A percentile compares a stretch with the other conserved stretches of the same genome.
These are phyloP conservation scores for Urocitellus parryii DNA, from an alignment of 2,113 vertebrate species.

Conservation along the genomic window DNA sequence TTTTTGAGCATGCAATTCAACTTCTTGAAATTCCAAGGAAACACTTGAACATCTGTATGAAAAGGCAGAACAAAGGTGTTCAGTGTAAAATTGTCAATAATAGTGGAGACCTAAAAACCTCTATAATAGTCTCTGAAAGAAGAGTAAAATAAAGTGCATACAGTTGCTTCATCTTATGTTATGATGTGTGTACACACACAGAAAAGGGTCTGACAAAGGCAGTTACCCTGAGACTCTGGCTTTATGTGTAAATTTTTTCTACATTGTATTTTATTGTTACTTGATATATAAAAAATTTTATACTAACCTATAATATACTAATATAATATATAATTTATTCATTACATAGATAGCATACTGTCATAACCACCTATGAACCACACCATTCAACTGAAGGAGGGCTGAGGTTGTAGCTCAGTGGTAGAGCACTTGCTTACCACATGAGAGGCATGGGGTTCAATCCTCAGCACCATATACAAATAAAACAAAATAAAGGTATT, in stretches of 20 bases:
- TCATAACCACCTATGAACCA: not conserved
- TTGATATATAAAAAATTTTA: not conserved
- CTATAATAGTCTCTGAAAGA: not conserved
- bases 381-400: not conserved
- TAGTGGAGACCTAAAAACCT: not conserved
- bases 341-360: not conserved
- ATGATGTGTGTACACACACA: not conserved
- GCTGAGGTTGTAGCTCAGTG: too few species aligned
- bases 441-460: too few species aligned
- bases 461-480: too few species aligned
- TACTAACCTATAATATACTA: not conserved
- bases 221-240: not conserved
- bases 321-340: not conserved
- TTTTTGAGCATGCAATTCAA: not conserved
- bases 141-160: not conserved
- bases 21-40: slow-evolving; percentile 9
- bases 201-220: not conserved
- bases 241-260: slow-evolving; percentile 6
- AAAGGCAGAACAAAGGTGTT: not conserved
- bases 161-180: not conserved
- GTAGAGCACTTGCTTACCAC: too few species aligned
- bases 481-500: too few species aligned
- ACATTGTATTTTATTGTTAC: slow-evolving; percentile 13
- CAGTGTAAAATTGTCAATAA: not conserved
- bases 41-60: not conserved